Evolutionary conservation across 2,113 vertebrate genomes (phyloP), one percentile per base, ranked within the genome.

Genomic region (Phoxinus phoxinus): DNA sequence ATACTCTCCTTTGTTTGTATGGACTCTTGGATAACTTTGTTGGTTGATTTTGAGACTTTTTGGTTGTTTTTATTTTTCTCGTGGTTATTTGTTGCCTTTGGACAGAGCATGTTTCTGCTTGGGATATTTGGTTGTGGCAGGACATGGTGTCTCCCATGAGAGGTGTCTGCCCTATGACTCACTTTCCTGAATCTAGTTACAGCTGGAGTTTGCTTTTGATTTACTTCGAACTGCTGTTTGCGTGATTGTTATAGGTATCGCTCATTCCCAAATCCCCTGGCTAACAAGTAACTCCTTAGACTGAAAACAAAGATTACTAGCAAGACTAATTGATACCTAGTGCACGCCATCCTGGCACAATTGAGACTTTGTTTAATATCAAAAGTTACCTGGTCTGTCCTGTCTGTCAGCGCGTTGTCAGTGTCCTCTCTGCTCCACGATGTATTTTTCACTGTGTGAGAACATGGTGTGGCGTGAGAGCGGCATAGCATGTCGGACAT

Each of bases 141-240:
- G 65, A 69, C 63, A 69, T 73, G 67, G 51, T 37, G 67, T 75
- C 32, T 85, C 63, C 65, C 25, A 35, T 25, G 48, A 74, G 75
- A 83, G 61, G 21, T 27, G 15, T 58, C 32, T 67, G 44, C 30
- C 73, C 48, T 72, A 32, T 83, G 56, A 83, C 74, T 86, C 53
- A 85, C 69, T 83, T 32, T 13, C 83, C 72, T 25, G 11, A 27
- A 75, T 81, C 72, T 51, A 84, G 48, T 80, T 73, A 44, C 32
- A 81, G 61, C 72, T 17, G 35, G 48, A 79, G 6, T 27, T n/a
- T 41, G 41, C 35, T 77, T 41, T 81, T 58, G 44, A 23, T 53
- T 53, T 53, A 35, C 67, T 30, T 67, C 4, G 41, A 81, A 48
- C 37, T 71, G 19, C 67, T 35, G 8, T 71, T 71, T 71, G 17